Evolutionary conservation across 2,888 invertebrate genomes (phyloP), one percentile per base, ranked within the genome.

Genomic region (Biston betularia): DNA sequence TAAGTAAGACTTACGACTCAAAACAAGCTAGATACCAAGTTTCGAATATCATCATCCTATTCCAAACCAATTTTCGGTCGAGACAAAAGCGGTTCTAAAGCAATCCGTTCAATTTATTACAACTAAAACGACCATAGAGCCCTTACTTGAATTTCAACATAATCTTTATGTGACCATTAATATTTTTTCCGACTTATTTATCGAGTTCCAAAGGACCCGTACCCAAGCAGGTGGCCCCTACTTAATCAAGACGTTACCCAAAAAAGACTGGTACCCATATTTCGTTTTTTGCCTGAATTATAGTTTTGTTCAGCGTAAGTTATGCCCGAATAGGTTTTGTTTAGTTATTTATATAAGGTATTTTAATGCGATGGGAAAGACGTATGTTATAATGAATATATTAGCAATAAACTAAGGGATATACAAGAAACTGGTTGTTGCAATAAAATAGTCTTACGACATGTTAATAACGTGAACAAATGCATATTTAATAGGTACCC

Each of bases 211-310:
- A 87, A 88, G 86, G 81, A 87, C 63, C 79, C 83, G 75, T 80
- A 72, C 82, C 81, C 87, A 73, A 81, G 93, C 93, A 93, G 93
- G 93, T 93, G 93, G 93, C 93, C 93, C 87, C 83, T 84, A 90
- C 90, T 93, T 93, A 93, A 93, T 93, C 93, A 93, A 93, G 93
- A 93, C 86, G 93, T 93, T 91, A 92, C 92, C 88, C 84, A 92
- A 91, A 89, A 85, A 87, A 87, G 87, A 83, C 83, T 73, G 81
- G 82, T 77, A 84, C 83, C 87, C 82, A 89, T 88, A 88, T 89
- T 86, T 89, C 83, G 85, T 90, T 89, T 89, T 89, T 88, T 88
- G 84, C 75, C 83, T 92, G 90, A 92, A 85, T 91, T 92, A 92
- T 90, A 80, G 85, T 86, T 89, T 83, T 86, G 86, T 84, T 85